Evolutionary conservation across 2,113 vertebrate species (phyloP).

Genomic region (Aspidoscelis tigris): DNA sequence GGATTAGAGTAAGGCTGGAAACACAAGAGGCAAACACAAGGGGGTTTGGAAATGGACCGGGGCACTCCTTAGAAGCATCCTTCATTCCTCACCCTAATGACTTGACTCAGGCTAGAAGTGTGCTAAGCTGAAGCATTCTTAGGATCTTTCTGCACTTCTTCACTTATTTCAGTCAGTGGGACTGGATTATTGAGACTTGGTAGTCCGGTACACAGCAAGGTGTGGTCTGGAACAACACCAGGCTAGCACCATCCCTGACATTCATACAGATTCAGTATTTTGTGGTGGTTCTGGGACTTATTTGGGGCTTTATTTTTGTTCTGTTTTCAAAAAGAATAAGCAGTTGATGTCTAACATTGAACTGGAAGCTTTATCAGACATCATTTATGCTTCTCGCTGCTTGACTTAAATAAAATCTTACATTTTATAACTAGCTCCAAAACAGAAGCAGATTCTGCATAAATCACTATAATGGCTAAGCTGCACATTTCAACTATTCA

Average conservation of each 20-base stretch:
- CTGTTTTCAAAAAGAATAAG: neutral
- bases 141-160: no score
- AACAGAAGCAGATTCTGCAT: slow-evolving; percentile 40
- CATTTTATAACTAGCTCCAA: slow-evolving; percentile 27
- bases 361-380: slow-evolving; percentile 8
- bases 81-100: neutral
- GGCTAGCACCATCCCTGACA: no score
- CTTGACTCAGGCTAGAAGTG: neutral
- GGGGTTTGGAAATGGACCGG: no score
- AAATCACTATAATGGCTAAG: slow-evolving; percentile 32
- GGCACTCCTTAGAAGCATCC: no score
- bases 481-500: neutral
- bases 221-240: no score
- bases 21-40: no score
- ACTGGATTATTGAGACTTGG: no score
- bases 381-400: slow-evolving; percentile 14
- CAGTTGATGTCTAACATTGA: slow-evolving; percentile 21
- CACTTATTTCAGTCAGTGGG: no score
- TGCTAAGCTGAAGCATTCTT: no score
- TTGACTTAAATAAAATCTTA: slow-evolving; percentile 21
- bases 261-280: neutral
- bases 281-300: slow-evolving; percentile 22
- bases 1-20: no score
- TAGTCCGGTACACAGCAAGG: no score
- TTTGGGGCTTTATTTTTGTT: neutral